phyloP scores from a whole-genome alignment of 2,888 invertebrate species.

The Caenorhabditis macrosperma region DNA sequence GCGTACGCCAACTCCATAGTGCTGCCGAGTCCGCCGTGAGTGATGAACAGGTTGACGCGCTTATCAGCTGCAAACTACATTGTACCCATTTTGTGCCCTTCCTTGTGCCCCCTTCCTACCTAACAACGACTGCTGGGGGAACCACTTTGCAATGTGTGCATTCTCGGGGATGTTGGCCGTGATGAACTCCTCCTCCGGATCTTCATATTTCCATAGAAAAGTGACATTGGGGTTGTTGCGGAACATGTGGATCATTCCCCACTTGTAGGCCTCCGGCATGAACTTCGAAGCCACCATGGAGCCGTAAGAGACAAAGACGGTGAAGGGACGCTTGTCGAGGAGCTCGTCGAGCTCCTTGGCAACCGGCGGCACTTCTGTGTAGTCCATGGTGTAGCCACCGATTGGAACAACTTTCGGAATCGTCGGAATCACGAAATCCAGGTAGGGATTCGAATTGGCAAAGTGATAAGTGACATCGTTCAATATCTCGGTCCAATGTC shows the following conservation, averaged over 20 bases:
- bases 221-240: constrained; percentile 34
- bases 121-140: constrained; percentile 38
- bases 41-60: constrained; percentile 50
- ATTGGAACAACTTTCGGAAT: constrained; percentile 55
- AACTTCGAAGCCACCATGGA: constrained; percentile 32
- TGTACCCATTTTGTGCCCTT: no score
- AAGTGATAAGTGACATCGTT: constrained; percentile 55
- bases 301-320: constrained; percentile 49
- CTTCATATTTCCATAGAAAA: constrained; percentile 56
- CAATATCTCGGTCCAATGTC: constrained; percentile 50
- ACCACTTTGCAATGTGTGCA: constrained; percentile 40
- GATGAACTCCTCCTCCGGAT: constrained; percentile 26
- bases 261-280: constrained; percentile 38
- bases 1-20: constrained; percentile 56
- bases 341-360: constrained; percentile 20
- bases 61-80: constrained; percentile 37
- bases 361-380: not conserved
- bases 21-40: constrained; percentile 59
- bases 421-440: constrained; percentile 58
- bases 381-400: constrained; percentile 39
- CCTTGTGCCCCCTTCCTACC: no score
- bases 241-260: constrained; percentile 36
- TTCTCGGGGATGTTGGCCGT: constrained; percentile 32
- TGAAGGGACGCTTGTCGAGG: constrained; percentile 9
- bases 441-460: constrained; percentile 53